A percentile compares a stretch with the other conserved stretches of the same genome.
Conservation (phyloP, 2,888 invertebrate genomes). For the Tribolium freemani region DNA sequence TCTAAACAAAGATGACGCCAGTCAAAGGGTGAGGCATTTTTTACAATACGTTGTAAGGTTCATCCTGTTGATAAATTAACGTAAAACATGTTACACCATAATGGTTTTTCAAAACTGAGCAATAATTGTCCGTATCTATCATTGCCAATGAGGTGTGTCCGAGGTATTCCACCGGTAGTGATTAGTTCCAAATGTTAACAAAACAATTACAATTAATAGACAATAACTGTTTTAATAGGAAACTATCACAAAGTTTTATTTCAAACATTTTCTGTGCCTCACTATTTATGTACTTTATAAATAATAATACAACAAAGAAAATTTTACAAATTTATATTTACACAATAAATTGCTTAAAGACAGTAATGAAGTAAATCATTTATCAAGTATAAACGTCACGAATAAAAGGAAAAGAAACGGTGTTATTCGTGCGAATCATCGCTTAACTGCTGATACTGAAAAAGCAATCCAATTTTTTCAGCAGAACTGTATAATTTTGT, state of each 20-base stretch:
- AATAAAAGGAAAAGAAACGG: too few species aligned
- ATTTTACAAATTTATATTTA: too few species aligned
- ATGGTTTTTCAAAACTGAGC: slow-evolving; percentile 13
- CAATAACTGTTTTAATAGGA: background rate
- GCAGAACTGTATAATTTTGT: slow-evolving; percentile 3
- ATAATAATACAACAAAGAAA: too few species aligned
- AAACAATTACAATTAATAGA: background rate
- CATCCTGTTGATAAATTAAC: slow-evolving; percentile 11
- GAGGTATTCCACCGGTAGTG: slow-evolving; percentile 1
- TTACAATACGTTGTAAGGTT: background rate
- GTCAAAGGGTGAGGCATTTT: background rate
- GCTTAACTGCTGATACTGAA: background rate
- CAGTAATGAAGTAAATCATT: too few species aligned
- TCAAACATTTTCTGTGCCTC: background rate
- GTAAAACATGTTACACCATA: slow-evolving; percentile 8
- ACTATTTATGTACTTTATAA: too few species aligned
- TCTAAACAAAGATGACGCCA: slow-evolving; percentile 9
- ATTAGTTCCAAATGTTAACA: slow-evolving; percentile 1
- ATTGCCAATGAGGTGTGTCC: slow-evolving; percentile 5
- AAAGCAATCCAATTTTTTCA: background rate
- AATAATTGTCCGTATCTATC: background rate
- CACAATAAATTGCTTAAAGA: too few species aligned
- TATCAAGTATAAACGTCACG: too few species aligned
- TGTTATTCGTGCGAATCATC: too few species aligned
- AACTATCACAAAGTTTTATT: background rate